Conservation (phyloP, 1,140 invertebrate genomes). For the Brachionus rotundiformis region DNA sequence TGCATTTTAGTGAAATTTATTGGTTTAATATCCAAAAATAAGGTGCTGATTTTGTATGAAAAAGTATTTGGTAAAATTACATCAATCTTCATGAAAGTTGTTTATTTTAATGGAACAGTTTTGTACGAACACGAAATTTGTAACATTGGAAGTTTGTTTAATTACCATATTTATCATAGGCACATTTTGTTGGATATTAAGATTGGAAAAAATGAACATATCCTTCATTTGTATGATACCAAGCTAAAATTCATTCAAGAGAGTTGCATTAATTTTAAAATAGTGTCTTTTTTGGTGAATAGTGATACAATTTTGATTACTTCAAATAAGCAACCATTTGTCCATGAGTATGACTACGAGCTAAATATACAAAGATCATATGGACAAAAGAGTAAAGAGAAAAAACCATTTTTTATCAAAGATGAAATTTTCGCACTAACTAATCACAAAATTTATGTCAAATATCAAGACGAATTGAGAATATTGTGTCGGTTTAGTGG, state of each 20-base stretch:
- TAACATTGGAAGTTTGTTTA: background rate
- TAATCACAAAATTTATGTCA: constrained; percentile 4
- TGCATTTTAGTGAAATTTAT: background rate
- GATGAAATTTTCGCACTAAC: constrained; percentile 7
- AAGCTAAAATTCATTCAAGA: background rate
- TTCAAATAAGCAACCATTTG: background rate
- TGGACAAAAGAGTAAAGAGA: constrained; percentile 41
- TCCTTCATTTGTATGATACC: constrained; percentile 7
- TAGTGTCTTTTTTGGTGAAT: background rate
- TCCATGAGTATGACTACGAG: background rate
- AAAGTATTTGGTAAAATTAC: constrained; percentile 31
- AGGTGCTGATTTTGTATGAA: constrained; percentile 17
- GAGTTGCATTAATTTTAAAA: background rate
- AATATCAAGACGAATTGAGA: background rate
- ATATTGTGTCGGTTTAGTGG: background rate
- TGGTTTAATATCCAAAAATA: constrained; percentile 33
- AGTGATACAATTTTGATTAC: constrained; percentile 1
- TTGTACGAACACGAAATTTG: background rate
- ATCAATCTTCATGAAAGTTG: background rate
- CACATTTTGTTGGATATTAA: background rate
- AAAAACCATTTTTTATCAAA: constrained; percentile 33
- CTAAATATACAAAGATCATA: background rate
- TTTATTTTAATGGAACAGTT: constrained; percentile 20
- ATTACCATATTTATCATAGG: constrained; percentile 4
- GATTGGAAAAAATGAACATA: background rate